phyloP scores from a whole-genome alignment of 2,888 invertebrate species.

The Chesias legatella region DNA sequence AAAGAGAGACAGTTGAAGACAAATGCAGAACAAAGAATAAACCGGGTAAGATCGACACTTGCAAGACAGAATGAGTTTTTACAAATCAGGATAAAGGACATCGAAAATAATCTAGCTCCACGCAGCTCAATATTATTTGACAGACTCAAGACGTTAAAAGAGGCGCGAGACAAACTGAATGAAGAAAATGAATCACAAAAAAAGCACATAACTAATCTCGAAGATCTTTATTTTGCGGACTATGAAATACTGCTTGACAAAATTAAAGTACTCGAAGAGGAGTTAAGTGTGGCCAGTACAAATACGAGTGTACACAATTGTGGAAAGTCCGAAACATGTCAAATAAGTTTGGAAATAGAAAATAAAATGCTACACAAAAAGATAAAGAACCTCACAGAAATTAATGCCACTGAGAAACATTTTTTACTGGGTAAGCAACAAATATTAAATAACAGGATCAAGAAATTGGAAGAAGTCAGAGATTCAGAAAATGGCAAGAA shows the following conservation, averaged over 20 bases:
- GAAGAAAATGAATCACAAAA: not conserved
- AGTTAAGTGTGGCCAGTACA: not conserved
- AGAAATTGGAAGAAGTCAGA: too few relatives aligned
- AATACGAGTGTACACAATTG: not conserved
- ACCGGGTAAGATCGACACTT: too few relatives aligned
- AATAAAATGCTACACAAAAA: constrained; percentile 1
- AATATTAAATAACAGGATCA: too few relatives aligned
- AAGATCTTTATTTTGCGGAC: constrained; percentile 8
- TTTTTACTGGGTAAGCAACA: too few relatives aligned
- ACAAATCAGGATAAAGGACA: not conserved
- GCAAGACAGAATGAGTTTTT: not conserved
- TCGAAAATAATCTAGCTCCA: not conserved
- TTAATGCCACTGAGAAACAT: not conserved
- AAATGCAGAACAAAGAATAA: constrained; percentile 1
- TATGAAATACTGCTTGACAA: constrained; percentile 7
- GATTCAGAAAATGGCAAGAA: too few relatives aligned
- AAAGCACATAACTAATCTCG: constrained; percentile 3
- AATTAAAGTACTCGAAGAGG: constrained; percentile 5
- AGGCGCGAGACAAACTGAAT: not conserved
- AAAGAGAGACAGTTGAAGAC: too few relatives aligned
- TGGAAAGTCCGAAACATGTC: too few relatives aligned
- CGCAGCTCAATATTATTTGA: constrained; percentile 1
- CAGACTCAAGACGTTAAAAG: constrained; percentile 5
- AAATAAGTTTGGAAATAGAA: constrained; percentile 1
- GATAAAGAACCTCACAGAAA: not conserved